Base-by-base conservation (phyloP, 2,888 invertebrate genomes). In the Balanococcus diminutus region DNA sequence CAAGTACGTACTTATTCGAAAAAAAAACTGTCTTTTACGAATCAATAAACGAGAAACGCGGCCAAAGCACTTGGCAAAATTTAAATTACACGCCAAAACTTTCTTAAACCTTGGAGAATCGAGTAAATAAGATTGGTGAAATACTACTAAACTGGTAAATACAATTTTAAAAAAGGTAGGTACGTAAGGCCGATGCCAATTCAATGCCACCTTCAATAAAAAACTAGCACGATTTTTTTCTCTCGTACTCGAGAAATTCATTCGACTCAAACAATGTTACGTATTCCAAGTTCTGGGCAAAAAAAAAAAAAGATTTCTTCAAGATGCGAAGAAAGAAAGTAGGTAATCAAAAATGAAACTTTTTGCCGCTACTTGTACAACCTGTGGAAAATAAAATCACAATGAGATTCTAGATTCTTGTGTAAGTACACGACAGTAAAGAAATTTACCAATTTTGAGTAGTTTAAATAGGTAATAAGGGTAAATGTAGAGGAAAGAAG, bases 61-160 rank as follows among this genome's bases (percentile, higher is more conserved):
- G 28, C 3, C 61, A 28, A n/a, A 67, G 51, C 51, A 51, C 51
- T 67, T 28, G 61, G 61, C 25, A 25, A 25, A 61, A 61, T 61
- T 61, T 25, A 61, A 67, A 67, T 67, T 67, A 67, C 25, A 67
- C 61, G 22, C 51, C 61, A 28, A 67, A 46, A 25, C 25, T 67
- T 67, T 56, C 28, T 11, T 67, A 67, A 67, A 28, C 61, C 61
- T 67, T 28, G 61, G 61, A 67, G 61, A 67, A 67, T 67, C 61
- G 61, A 67, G 61, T 67, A 67, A 67, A 67, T 67, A 56, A 56
- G 56, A 42, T 42, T n/a, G n/a, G n/a, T n/a, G n/a, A n/a, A n/a
- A n/a, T n/a, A 36, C 36, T 6, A 36, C 36, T 36, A 36, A 36
- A 36, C 46, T 46, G 8, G 36, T 36, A 36, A 36, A 36, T 36